These are phyloP conservation scores for Brachyhypopomus gauderio DNA, from an alignment of 2,113 vertebrate species.

Conservation along the genomic window DNA sequence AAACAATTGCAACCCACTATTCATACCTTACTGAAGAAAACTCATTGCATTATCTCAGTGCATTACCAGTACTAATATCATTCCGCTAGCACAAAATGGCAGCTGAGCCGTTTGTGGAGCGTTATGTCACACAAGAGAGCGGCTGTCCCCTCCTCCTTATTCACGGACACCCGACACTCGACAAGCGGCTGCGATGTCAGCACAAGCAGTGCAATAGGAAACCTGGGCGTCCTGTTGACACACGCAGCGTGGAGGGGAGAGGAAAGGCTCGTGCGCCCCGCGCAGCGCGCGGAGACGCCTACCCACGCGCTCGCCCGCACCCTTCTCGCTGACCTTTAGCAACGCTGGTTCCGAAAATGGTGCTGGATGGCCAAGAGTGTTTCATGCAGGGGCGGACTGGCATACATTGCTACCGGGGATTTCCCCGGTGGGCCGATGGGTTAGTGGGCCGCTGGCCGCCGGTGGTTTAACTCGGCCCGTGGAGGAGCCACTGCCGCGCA, in stretches of 20 bases:
- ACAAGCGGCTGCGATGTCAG: conserved; percentile 42
- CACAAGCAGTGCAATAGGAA: conserved; percentile 50
- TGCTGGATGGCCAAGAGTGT: background rate
- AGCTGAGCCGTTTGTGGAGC: conserved; percentile 20
- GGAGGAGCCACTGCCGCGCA: too few species aligned
- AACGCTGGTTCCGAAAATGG: background rate
- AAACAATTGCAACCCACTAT: background rate
- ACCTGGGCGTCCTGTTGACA: conserved; percentile 57
- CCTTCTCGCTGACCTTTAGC: background rate
- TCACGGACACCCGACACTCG: conserved; percentile 11
- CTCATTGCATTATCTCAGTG: background rate
- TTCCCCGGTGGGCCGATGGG: too few species aligned
- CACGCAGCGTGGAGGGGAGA: background rate
- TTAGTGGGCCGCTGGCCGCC: too few species aligned
- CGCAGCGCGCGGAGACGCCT: background rate
- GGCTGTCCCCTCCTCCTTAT: conserved; percentile 27
- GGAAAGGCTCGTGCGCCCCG: background rate
- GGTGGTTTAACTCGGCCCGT: too few species aligned
- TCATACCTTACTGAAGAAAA: background rate
- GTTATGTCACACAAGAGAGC: conserved; percentile 45
- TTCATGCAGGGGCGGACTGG: too few species aligned
- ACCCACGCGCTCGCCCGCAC: background rate
- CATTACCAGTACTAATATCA: background rate
- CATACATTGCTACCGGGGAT: too few species aligned
- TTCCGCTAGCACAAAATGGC: conserved; percentile 36